A percentile compares a stretch with the other conserved stretches of the same genome.
phyloP scores from a whole-genome alignment of 1,140 invertebrate species.

The Meteorus sp. region DNA sequence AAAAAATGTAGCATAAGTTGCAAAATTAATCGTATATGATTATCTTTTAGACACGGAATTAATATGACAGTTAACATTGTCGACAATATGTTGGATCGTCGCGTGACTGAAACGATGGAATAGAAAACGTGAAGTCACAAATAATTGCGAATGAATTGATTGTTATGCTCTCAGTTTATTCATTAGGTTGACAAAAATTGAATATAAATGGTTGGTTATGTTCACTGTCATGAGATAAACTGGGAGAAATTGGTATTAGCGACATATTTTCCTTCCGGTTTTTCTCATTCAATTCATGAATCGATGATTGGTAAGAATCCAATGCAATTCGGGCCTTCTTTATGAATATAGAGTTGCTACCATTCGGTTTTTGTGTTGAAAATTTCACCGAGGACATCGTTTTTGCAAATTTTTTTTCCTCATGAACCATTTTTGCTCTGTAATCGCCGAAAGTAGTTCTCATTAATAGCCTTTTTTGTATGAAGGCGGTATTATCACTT shows the following conservation, averaged over 20 bases:
- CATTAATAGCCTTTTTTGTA: slow-evolving; percentile 75
- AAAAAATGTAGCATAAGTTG: too few species aligned
- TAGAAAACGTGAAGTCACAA: too few species aligned
- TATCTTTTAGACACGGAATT: too few species aligned
- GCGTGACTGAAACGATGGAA: too few species aligned
- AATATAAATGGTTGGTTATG: not conserved
- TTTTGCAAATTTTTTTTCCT: slow-evolving; percentile 67
- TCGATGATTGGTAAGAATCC: not conserved
- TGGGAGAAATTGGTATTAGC: too few species aligned
- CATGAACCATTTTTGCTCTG: slow-evolving; percentile 71
- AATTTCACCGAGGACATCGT: slow-evolving; percentile 54
- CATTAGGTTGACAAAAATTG: not conserved
- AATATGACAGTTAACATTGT: too few species aligned
- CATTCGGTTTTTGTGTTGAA: slow-evolving; percentile 38
- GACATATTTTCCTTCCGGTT: too few species aligned
- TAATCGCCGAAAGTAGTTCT: slow-evolving; percentile 73
- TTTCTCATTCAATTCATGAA: too few species aligned
- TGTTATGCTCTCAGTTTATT: not conserved
- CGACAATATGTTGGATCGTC: too few species aligned
- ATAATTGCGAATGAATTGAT: too few species aligned
- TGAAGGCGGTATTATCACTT: slow-evolving; percentile 66
- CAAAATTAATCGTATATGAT: too few species aligned
- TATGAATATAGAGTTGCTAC: slow-evolving; percentile 62
- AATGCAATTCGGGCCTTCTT: slow-evolving; percentile 47
- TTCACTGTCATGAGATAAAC: too few species aligned